Percentiles rank a stretch among this genome's conserved stretches.
Evolutionary conservation across 2,797 vertebrate species (phyloP).

Genomic region (Molossus molossus): DNA sequence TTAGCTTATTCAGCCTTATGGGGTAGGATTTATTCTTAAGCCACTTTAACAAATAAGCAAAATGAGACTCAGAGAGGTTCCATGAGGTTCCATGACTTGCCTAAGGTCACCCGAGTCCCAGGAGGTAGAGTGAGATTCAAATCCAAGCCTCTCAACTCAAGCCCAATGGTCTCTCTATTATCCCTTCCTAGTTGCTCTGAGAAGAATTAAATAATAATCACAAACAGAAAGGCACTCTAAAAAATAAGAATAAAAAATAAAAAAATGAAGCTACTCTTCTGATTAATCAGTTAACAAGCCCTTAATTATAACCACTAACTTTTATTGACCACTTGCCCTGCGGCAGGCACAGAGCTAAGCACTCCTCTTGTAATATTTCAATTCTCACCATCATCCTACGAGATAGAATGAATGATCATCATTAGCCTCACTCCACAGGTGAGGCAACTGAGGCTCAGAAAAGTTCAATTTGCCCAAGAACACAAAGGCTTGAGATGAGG

Average conservation of each 20-base stretch:
- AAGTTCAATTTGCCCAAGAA: background rate
- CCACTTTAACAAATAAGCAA: constrained; percentile 29
- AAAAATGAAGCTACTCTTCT: background rate
- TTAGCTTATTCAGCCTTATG: background rate
- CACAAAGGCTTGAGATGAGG: background rate
- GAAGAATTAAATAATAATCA: background rate
- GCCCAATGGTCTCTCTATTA: background rate
- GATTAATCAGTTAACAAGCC: background rate
- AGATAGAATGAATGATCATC: background rate
- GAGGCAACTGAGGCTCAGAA: constrained; percentile 55
- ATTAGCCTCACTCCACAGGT: constrained; percentile 8
- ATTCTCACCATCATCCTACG: background rate
- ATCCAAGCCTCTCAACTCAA: background rate
- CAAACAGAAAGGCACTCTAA: background rate
- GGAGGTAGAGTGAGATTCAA: background rate
- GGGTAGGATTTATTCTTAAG: background rate
- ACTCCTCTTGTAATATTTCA: background rate
- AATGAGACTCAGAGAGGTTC: background rate
- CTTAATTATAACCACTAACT: background rate
- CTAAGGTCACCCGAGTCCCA: background rate
- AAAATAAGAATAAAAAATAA: background rate
- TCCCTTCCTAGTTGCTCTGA: background rate
- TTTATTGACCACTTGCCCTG: background rate
- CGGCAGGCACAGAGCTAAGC: background rate
- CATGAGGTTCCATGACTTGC: background rate